These are phyloP conservation scores for Trichogramma dendrolimi DNA, from an alignment of 2,888 invertebrate species.

Conservation along the genomic window DNA sequence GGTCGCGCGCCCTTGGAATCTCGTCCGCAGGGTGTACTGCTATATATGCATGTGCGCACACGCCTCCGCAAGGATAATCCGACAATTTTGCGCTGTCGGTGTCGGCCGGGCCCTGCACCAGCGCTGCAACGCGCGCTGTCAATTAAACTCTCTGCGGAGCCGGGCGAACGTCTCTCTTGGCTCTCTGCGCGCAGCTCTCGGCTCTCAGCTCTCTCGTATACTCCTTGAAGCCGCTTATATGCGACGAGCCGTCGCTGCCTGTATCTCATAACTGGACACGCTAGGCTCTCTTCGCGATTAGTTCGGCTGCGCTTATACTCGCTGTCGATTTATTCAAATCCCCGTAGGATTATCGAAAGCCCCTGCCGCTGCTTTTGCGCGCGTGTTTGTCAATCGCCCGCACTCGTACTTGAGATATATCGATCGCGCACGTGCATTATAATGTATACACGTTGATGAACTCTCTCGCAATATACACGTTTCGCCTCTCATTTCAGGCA, in stretches of 20 bases:
- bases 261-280: neutral
- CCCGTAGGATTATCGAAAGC: slow-evolving; percentile 17
- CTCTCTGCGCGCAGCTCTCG: too few species aligned
- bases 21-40: neutral
- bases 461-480: slow-evolving; percentile 5
- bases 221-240: slow-evolving; percentile 10
- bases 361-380: neutral
- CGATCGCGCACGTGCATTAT: neutral
- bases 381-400: neutral
- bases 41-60: neutral
- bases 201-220: neutral
- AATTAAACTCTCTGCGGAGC: neutral
- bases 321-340: slow-evolving; percentile 27
- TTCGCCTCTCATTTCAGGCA: neutral
- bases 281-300: slow-evolving; percentile 14
- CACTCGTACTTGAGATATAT: neutral
- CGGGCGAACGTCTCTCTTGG: too few species aligned
- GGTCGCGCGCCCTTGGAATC: too few species aligned
- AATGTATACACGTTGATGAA: neutral
- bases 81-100: slow-evolving; percentile 7
- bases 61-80: slow-evolving; percentile 5
- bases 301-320: neutral
- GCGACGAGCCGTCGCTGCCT: neutral
- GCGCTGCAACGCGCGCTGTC: neutral
- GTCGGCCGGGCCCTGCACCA: neutral